Base-by-base conservation (phyloP, 1,140 invertebrate genomes). In the Mercenaria mercenaria region DNA sequence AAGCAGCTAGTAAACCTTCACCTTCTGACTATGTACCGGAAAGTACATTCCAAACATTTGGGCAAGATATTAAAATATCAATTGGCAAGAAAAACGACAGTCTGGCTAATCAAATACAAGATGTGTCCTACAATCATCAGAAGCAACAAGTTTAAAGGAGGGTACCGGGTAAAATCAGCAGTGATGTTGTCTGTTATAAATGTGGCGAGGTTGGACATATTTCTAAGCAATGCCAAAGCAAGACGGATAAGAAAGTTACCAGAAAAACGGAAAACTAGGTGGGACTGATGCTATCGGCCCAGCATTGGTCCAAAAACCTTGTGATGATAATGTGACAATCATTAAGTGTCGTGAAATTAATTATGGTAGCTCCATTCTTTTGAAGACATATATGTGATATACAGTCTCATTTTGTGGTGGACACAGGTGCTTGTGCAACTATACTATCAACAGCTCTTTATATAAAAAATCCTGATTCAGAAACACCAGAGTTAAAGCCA, bases 211-310 rank as follows among this genome's bases (percentile, higher is more conserved):
- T 18, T n/a, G 79, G 79, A 26, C 74, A 79, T 47, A 43, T 43
- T 79, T 41, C 74, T 26, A 39, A 39, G n/a, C 15, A 34, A 34
- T 32, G 32, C 20, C 3, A 3, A 11, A n/a, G 41, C 41, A 29
- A 61, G 6, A 29, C 18, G 52, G 29, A 81, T n/a, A 32, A 37
- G n/a, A 56, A 34, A 4, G 34, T 32, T n/a, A 43, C 3, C n/a
- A 81, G 15, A 13, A 83, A 64, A 67, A 64, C 11, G 80, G 26
- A 26, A 83, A 83, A 83, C 80, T 83, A 67, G 37, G 59, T 18
- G n/a, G 80, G 80, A 83, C 80, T 43, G 37, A 26, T 64, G 26
- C 80, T 11, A 67, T 59, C 80, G 80, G 80, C 80, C 80, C 80
- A 15, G 59, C 32, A 23, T 83, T 43, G 29, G 80, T 83, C 80